Conservation (phyloP, 2,113 vertebrate genomes). For the Salvelinus alpinus region DNA sequence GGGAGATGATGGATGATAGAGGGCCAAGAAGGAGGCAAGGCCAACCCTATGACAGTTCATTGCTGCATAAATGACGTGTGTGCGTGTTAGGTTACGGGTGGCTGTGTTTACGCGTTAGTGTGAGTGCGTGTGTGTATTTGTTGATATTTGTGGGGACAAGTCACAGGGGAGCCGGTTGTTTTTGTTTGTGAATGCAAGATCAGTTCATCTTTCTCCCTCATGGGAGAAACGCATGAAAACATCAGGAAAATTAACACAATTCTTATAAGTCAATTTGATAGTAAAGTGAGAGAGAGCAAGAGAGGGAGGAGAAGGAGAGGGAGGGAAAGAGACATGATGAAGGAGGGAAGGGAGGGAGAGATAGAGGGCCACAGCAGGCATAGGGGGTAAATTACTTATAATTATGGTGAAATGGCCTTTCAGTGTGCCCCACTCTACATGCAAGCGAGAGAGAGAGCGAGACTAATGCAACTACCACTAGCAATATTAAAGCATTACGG, state of each 20-base stretch:
- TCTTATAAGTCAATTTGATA: too few species aligned
- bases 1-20: conserved; percentile 67
- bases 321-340: background rate
- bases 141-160: background rate
- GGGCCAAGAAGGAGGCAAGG: conserved; percentile 59
- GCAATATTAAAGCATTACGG: too few species aligned
- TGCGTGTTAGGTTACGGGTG: background rate
- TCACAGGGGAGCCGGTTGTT: background rate
- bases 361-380: background rate
- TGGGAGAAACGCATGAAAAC: conserved; percentile 3
- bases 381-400: background rate
- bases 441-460: background rate
- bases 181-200: conserved; percentile 23
- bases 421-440: too few species aligned
- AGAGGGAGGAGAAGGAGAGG: background rate
- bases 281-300: background rate
- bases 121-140: conserved; percentile 1
- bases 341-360: background rate
- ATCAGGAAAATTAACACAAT: conserved; percentile 28
- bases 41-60: conserved; percentile 53
- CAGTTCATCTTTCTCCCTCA: conserved; percentile 37
- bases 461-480: background rate
- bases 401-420: too few species aligned
- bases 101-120: background rate
- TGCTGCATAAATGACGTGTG: background rate